A percentile compares a stretch with the other conserved stretches of the same genome.
These are phyloP conservation scores for Gymnocheta viridis DNA, from an alignment of 2,888 invertebrate genomes.

Conservation along the genomic window DNA sequence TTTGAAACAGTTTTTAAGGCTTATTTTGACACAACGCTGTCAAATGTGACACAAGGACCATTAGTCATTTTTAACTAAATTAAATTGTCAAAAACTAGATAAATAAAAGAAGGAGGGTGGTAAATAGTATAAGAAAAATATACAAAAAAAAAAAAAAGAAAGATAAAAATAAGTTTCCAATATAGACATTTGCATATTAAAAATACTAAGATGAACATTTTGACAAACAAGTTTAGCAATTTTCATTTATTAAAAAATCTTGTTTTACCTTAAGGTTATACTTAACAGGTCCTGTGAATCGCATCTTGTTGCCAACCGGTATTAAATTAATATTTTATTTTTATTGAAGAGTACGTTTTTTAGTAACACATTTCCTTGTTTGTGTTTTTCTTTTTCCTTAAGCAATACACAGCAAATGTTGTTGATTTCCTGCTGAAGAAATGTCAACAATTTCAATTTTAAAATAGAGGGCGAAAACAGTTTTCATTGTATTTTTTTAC, in stretches of 20 bases:
- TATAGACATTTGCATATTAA: constrained; percentile 30
- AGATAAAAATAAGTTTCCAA: not conserved
- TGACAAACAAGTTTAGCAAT: constrained; percentile 4
- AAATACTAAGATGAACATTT: not conserved
- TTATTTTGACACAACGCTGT: constrained; percentile 79
- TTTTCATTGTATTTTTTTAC: not conserved
- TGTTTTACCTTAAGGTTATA: constrained; percentile 40
- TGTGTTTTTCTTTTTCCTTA: constrained; percentile 2
- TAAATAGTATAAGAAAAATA: too few species aligned
- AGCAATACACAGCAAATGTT: constrained; percentile 12
- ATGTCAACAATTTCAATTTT: constrained; percentile 62
- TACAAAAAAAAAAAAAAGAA: not conserved
- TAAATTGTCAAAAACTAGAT: constrained; percentile 45
- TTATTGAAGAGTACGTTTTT: not conserved
- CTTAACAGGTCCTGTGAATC: constrained; percentile 28
- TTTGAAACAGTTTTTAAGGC: constrained; percentile 61
- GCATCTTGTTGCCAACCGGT: constrained; percentile 24
- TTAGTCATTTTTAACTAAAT: constrained; percentile 76
- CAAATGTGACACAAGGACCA: constrained; percentile 77
- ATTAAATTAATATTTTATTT: constrained; percentile 56
- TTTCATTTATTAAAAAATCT: constrained; percentile 42
- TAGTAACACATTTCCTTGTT: constrained; percentile 10
- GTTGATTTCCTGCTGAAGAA: constrained; percentile 42
- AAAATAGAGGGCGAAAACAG: constrained; percentile 10
- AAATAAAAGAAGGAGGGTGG: constrained; percentile 1